Evolutionary conservation across 1,140 invertebrate genomes (phyloP).

Genomic region (Chrysoperla carnea): DNA sequence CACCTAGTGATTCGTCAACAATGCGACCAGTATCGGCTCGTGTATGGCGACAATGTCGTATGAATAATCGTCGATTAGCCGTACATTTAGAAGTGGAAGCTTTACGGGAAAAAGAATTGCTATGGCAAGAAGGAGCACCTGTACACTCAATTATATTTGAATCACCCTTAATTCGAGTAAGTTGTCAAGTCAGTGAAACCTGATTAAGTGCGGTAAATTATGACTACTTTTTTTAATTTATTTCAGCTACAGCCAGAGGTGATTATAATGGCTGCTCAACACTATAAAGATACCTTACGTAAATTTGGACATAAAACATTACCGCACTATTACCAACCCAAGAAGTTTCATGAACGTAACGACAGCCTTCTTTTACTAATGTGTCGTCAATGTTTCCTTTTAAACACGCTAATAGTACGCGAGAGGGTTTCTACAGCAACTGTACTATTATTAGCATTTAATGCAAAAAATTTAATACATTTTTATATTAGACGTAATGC

Average conservation of each 20-base stretch:
- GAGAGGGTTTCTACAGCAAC: constrained; percentile 68
- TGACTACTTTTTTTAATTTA: neutral
- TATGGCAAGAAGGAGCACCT: constrained; percentile 37
- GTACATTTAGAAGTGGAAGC: constrained; percentile 40
- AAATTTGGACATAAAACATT: constrained; percentile 43
- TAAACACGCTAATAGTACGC: constrained; percentile 50
- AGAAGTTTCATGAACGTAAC: constrained; percentile 42
- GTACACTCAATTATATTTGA: constrained; percentile 48
- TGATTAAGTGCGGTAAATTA: too few species aligned
- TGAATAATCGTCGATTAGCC: constrained; percentile 31
- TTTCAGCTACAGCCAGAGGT: constrained; percentile 25
- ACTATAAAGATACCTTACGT: constrained; percentile 33
- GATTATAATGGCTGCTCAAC: constrained; percentile 32
- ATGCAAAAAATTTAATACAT: constrained; percentile 39
- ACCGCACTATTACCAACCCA: constrained; percentile 35
- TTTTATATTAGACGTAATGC: constrained; percentile 56
- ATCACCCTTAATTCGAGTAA: constrained; percentile 39
- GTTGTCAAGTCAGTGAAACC: neutral
- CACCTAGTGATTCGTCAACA: constrained; percentile 28
- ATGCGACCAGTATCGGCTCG: constrained; percentile 24
- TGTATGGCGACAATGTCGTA: constrained; percentile 31
- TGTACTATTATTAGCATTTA: constrained; percentile 49
- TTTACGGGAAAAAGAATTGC: constrained; percentile 25
- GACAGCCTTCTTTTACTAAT: constrained; percentile 42
- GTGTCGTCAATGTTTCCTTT: constrained; percentile 35